Conservation (phyloP, 2,888 invertebrate genomes). For the Tromatobia lineatoria region DNA sequence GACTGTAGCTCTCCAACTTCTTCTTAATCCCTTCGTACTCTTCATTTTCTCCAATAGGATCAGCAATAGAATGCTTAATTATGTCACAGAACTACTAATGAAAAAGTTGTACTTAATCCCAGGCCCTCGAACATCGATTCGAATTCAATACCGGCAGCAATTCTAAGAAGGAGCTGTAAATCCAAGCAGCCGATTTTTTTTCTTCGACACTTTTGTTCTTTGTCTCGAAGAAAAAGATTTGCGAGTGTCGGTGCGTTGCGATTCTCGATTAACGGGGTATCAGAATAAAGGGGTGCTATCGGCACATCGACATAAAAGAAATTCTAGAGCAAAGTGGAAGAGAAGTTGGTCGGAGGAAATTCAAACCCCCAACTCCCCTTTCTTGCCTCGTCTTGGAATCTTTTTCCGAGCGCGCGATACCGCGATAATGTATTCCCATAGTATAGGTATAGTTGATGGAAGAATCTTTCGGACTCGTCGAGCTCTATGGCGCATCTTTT, state of each 20-base stretch:
- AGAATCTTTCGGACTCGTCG: slow-evolving; percentile 44
- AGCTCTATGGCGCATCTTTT: slow-evolving; percentile 65
- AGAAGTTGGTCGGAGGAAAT: not conserved
- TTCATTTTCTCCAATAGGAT: not conserved
- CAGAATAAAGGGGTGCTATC: slow-evolving; percentile 44
- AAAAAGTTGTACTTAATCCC: slow-evolving; percentile 61
- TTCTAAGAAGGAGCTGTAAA: slow-evolving; percentile 39
- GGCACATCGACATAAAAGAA: not conserved
- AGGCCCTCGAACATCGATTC: slow-evolving; percentile 18
- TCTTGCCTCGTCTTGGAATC: slow-evolving; percentile 29
- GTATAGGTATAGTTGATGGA: slow-evolving; percentile 36
- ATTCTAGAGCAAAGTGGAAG: slow-evolving; percentile 21
- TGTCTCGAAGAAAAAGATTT: slow-evolving; percentile 41
- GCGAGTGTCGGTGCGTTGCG: slow-evolving; percentile 17
- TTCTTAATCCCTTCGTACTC: slow-evolving; percentile 1
- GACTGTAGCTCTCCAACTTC: slow-evolving; percentile 31
- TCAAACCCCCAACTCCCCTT: not conserved
- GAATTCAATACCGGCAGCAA: not conserved
- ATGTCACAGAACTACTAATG: slow-evolving; percentile 53
- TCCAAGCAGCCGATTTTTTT: slow-evolving; percentile 42
- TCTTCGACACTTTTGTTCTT: slow-evolving; percentile 52
- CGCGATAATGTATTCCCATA: slow-evolving; percentile 67
- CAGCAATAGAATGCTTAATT: slow-evolving; percentile 61
- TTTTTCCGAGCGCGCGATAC: slow-evolving; percentile 42
- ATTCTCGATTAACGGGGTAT: slow-evolving; percentile 64